Percentiles rank a stretch among this genome's conserved stretches.
Evolutionary conservation across 2,888 invertebrate genomes (phyloP).

Genomic region (Chorisops tibialis): DNA sequence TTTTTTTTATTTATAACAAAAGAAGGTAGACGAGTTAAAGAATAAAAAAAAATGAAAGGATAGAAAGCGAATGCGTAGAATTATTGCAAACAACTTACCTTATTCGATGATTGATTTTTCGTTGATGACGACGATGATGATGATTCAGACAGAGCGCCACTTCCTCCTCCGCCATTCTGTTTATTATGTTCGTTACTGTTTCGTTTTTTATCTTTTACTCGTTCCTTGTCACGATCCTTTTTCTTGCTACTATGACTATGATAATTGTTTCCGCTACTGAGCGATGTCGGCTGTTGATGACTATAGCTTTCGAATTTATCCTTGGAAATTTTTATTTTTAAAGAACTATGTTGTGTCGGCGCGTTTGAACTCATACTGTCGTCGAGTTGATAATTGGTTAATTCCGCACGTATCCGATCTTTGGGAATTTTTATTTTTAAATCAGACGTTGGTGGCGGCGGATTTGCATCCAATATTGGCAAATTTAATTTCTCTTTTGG

Average conservation of each 20-base stretch:
- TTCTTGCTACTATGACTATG: conserved; percentile 48
- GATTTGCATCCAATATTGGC: conserved; percentile 37
- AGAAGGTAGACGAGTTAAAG: background rate
- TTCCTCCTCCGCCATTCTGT: conserved; percentile 40
- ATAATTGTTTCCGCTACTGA: conserved; percentile 29
- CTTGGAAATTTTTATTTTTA: conserved; percentile 79
- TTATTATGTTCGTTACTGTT: conserved; percentile 43
- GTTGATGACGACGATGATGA: conserved; percentile 30
- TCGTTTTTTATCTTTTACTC: conserved; percentile 46
- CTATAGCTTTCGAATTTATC: conserved; percentile 61
- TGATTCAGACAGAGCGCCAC: conserved; percentile 13
- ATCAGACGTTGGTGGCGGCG: conserved; percentile 49
- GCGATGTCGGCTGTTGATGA: conserved; percentile 30
- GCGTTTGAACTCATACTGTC: conserved; percentile 21
- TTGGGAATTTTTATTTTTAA: conserved; percentile 81
- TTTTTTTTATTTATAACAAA: background rate
- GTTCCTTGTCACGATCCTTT: conserved; percentile 44
- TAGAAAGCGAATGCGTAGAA: background rate
- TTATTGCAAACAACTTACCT: conserved; percentile 36
- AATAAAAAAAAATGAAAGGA: background rate
- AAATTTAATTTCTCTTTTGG: conserved; percentile 58
- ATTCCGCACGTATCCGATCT: conserved; percentile 62
- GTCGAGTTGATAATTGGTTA: conserved; percentile 31
- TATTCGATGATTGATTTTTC: conserved; percentile 38
- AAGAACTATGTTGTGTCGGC: conserved; percentile 49